Percentiles rank a stretch among this genome's conserved stretches.
Evolutionary conservation across 1,140 invertebrate genomes (phyloP).

Genomic region (Trachelipus rathkii): DNA sequence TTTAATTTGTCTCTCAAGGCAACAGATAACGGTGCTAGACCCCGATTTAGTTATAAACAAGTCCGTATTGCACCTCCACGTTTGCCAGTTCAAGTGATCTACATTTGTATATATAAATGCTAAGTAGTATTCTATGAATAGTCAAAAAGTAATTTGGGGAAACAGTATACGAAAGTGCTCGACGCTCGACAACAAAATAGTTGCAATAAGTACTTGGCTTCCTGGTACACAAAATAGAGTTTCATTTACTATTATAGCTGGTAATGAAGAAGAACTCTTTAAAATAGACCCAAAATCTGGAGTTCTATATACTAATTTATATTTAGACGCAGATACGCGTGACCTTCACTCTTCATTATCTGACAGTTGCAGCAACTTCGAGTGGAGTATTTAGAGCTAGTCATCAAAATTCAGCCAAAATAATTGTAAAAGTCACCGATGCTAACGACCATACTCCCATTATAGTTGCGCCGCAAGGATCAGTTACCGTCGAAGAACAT

Average conservation of each 20-base stretch:
- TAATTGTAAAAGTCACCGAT: constrained; percentile 79
- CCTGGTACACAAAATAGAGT: constrained; percentile 76
- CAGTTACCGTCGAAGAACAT: constrained; percentile 69
- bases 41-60: constrained; percentile 66
- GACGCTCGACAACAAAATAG: constrained; percentile 81
- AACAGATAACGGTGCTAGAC: constrained; percentile 74
- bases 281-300: constrained; percentile 80
- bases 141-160: too few relatives aligned
- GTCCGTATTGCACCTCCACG: constrained; percentile 71
- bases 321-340: constrained; percentile 81
- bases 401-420: constrained; percentile 80
- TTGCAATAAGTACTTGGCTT: constrained; percentile 78
- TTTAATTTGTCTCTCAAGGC: constrained; percentile 84
- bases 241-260: constrained; percentile 81
- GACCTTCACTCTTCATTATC: constrained; percentile 81
- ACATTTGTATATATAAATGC: too few relatives aligned
- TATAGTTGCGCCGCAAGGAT: constrained; percentile 65
- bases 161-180: constrained; percentile 83
- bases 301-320: constrained; percentile 76
- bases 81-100: constrained; percentile 75
- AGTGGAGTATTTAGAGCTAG: constrained; percentile 73
- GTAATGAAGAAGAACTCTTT: constrained; percentile 85
- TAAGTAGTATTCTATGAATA: too few relatives aligned
- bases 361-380: constrained; percentile 86
- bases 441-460: constrained; percentile 88